Base-by-base conservation (phyloP, 2,888 invertebrate genomes). In the Gerosis bhagava region DNA sequence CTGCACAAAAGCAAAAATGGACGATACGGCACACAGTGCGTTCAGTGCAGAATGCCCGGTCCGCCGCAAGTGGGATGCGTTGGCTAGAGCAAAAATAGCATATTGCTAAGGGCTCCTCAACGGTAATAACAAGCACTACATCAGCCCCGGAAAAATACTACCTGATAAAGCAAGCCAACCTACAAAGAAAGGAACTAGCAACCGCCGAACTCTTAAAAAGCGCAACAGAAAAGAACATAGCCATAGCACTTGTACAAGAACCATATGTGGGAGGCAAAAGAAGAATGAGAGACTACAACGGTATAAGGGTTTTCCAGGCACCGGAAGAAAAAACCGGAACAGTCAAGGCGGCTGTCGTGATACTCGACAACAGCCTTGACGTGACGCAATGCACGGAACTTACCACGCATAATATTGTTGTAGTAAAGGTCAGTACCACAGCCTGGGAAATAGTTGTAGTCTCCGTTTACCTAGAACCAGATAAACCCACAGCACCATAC, bases 41-140 rank as follows among this genome's bases (percentile, higher is more conserved):
- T 37, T 37, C 5, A 37, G 37, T 8, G 5, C 7, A 3, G 12
- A 10, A 0, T 37, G 37, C 10, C 37, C 37, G 2, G 31, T 45
- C 3, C 26, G 51, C 8, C 29, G 11, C 5, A 46, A 32, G 8
- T 54, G 56, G 50, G 53, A 56, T n/a, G 15, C 24, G 2, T n/a
- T 56, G 15, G 56, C 53, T 2, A 21, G 53, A 5, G 21, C 42
- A 21, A 13, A 35, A n/a, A n/a, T n/a, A n/a, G n/a, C n/a, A n/a
- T n/a, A n/a, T n/a, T n/a, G n/a, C n/a, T n/a, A n/a, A n/a, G 22
- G 34, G 34, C 34, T 7, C 4, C 8, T 22, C 1, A 6, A 2
- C 1, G 7, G 7, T n/a, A n/a, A n/a, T n/a, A n/a, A n/a, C n/a
- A n/a, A n/a, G n/a, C n/a, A n/a, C n/a, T n/a, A n/a, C n/a, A n/a